These are phyloP conservation scores for Microcebus murinus DNA, from an alignment of 2,113 vertebrate species.

Conservation along the genomic window DNA sequence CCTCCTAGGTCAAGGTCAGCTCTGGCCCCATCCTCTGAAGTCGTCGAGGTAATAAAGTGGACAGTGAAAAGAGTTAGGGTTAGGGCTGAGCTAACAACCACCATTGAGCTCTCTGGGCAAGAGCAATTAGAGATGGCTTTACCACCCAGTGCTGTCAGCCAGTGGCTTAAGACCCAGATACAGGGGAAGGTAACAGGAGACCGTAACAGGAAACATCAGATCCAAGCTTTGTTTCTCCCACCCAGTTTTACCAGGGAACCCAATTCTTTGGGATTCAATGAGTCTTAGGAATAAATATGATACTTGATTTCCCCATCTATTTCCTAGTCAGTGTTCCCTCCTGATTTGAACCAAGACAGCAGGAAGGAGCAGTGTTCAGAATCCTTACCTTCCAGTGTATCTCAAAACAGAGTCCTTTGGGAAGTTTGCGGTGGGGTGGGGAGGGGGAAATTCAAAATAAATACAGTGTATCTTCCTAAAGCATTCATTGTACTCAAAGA, in stretches of 20 bases:
- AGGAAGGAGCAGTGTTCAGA: not conserved
- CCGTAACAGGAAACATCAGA: not conserved
- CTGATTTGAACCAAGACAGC: not conserved
- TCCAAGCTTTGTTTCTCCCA: not conserved
- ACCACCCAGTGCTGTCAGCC: not conserved
- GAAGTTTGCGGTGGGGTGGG: not conserved
- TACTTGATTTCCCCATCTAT: not conserved
- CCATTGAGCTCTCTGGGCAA: not conserved
- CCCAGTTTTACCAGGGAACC: not conserved
- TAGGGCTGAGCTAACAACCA: not conserved
- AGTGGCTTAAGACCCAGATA: not conserved
- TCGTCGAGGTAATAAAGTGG: not conserved
- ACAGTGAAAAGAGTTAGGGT: no score
- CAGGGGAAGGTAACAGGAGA: not conserved
- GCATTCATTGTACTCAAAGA: not conserved
- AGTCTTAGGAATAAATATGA: not conserved
- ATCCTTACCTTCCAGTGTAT: not conserved
- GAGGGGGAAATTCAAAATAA: not conserved
- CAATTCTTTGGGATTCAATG: no score
- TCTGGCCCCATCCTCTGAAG: not conserved
- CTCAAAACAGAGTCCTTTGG: not conserved
- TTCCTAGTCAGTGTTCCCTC: not conserved
- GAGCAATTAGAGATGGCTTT: not conserved
- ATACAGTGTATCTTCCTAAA: not conserved
- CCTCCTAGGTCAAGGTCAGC: not conserved